Evolutionary conservation across 2,888 invertebrate species (phyloP), one percentile per base, ranked within the genome.

Genomic region (Micropterix aruncella): DNA sequence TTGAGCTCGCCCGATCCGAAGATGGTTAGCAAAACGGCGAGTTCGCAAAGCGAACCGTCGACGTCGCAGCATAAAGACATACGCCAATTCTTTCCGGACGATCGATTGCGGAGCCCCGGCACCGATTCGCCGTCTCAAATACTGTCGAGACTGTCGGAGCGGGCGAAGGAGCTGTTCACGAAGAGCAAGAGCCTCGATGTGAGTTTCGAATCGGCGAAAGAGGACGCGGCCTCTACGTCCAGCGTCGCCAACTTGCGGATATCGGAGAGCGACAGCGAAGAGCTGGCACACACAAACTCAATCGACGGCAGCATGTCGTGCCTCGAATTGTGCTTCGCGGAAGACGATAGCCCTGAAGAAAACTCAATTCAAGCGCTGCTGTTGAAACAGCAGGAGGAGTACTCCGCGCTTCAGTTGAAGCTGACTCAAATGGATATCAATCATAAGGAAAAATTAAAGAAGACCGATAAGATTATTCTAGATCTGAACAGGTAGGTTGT

Each of bases 401-500:
- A 62, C 54, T 62, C 73, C 40, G 65, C 66, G 52, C 60, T 79
- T 48, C 67, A 76, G 52, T 62, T 73, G 16, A 77, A 74, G 54
- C 65, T 73, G 46, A 66, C 65, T 48, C 65, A 67, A 54, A 56
- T 66, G 51, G 69, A 70, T 56, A 52, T 63, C 54, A 56, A 56
- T 2, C 64, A 60, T 58, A 70, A 65, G 55, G 70, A 70, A 43
- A 70, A 68, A 53, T 62, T 66, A 55, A 60, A 61, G 45, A 69
- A 70, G 51, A 57, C 71, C 54, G 70, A 72, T 53, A 68, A 62
- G 52, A 74, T 76, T 51, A 61, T 81, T 41, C 70, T 77, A 56
- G 73, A 80, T 52, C 59, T 83, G 42, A 78, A 74, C 62, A 79
- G 79, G 80, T 80, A 53, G 59, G 19, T n/a, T n/a, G n/a, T n/a